Percentiles rank a stretch among this genome's conserved stretches.
Conservation (phyloP, 2,113 vertebrate genomes). For the Neodontobutis hainanensis region DNA sequence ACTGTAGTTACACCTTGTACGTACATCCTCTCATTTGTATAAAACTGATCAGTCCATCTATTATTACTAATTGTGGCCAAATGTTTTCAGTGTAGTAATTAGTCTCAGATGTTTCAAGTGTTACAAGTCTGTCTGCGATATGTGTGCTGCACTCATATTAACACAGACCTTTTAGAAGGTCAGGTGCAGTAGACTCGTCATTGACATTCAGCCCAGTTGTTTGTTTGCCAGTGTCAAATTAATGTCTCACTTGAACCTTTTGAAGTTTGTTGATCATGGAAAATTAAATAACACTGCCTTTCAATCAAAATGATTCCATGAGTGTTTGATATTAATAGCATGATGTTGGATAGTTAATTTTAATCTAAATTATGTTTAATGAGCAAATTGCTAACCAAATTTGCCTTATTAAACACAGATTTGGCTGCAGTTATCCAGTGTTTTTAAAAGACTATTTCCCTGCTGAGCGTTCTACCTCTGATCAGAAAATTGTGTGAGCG, state of each 20-base stretch:
- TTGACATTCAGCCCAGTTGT: constrained; percentile 21
- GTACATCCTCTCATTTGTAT: too few species aligned
- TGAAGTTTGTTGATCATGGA: constrained; percentile 31
- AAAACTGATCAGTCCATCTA: not conserved
- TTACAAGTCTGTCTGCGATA: not conserved
- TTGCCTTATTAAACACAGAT: constrained; percentile 48
- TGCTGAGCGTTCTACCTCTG: constrained; percentile 46
- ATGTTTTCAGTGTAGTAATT: not conserved
- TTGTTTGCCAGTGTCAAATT: constrained; percentile 24
- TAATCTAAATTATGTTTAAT: constrained; percentile 13
- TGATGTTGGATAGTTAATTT: constrained; percentile 30
- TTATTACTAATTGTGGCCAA: not conserved
- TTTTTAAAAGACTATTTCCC: constrained; percentile 53
- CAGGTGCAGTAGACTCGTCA: constrained; percentile 22
- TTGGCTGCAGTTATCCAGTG: constrained; percentile 50
- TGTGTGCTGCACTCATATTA: not conserved
- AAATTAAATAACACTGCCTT: constrained; percentile 15
- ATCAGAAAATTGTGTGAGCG: constrained; percentile 62
- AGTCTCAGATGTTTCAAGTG: not conserved
- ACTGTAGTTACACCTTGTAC: too few species aligned
- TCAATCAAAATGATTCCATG: constrained; percentile 25
- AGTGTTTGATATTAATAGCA: constrained; percentile 24
- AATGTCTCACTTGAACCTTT: constrained; percentile 45
- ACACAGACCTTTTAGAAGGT: constrained; percentile 22
- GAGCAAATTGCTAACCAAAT: constrained; percentile 29